phyloP scores from a whole-genome alignment of 2,797 vertebrate species.

The Lepilemur septentrionalis region DNA sequence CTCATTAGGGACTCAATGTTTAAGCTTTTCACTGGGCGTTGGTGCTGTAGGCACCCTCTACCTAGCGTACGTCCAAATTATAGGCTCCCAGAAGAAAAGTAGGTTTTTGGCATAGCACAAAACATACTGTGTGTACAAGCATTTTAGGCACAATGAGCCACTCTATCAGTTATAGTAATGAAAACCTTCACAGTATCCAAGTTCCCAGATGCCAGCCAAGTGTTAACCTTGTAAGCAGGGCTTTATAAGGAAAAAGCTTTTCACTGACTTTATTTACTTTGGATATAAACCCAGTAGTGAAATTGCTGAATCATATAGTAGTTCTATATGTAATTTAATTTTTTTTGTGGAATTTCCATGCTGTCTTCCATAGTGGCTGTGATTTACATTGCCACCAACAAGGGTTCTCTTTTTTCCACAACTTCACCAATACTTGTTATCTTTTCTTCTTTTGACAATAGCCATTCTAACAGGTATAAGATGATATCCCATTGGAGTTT shows the following conservation, averaged over 20 bases:
- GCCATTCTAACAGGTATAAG: neutral
- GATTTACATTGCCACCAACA: neutral
- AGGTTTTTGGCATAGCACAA: neutral
- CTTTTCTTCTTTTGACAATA: neutral
- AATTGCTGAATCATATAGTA: neutral
- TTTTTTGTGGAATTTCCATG: neutral
- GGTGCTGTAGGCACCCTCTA: neutral
- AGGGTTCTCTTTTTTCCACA: too few species aligned
- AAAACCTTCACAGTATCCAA: neutral
- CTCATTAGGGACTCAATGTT: neutral
- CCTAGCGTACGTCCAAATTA: neutral
- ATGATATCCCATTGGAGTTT: neutral
- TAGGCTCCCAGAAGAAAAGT: neutral
- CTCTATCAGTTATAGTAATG: neutral
- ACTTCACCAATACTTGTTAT: neutral
- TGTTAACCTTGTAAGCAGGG: neutral
- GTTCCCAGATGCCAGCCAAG: neutral
- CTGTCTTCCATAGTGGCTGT: neutral
- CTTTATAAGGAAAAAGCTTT: neutral
- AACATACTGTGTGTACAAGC: neutral
- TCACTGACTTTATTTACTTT: neutral
- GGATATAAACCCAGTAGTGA: neutral
- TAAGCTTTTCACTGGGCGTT: neutral
- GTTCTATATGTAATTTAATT: neutral
- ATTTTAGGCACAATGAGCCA: neutral